Conservation (phyloP, 1,140 invertebrate genomes). For the Antheraea mylitta region DNA sequence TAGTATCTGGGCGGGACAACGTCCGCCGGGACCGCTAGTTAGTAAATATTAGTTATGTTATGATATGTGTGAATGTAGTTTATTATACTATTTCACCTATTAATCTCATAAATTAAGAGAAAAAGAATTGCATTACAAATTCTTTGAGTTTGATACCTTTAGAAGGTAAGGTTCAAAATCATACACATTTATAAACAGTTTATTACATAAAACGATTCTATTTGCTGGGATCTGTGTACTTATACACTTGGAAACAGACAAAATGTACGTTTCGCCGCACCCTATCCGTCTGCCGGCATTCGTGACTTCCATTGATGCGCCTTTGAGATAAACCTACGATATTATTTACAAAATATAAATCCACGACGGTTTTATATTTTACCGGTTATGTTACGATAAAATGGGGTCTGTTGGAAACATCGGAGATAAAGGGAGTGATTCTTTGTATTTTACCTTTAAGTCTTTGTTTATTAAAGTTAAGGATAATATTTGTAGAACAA, state of each 20-base stretch:
- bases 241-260: constrained; percentile 35
- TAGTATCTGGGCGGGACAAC: no score
- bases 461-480: background rate
- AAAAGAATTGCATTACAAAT: no score
- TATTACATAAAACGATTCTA: constrained; percentile 22
- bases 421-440: constrained; percentile 1
- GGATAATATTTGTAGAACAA: background rate
- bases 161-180: background rate
- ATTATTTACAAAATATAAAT: constrained; percentile 53
- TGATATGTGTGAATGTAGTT: no score
- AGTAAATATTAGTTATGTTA: no score
- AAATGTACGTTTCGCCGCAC: constrained; percentile 45
- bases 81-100: no score
- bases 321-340: constrained; percentile 55
- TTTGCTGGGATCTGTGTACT: constrained; percentile 49
- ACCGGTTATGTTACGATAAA: constrained; percentile 23
- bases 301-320: constrained; percentile 64
- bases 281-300: constrained; percentile 59
- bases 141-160: no score
- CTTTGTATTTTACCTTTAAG: constrained; percentile 1
- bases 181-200: background rate
- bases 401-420: constrained; percentile 1
- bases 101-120: no score
- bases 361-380: constrained; percentile 34
- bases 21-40: no score